A percentile compares a stretch with the other conserved stretches of the same genome.
These are phyloP conservation scores for Littorina saxatilis DNA, from an alignment of 1,140 invertebrate species.

Conservation along the genomic window DNA sequence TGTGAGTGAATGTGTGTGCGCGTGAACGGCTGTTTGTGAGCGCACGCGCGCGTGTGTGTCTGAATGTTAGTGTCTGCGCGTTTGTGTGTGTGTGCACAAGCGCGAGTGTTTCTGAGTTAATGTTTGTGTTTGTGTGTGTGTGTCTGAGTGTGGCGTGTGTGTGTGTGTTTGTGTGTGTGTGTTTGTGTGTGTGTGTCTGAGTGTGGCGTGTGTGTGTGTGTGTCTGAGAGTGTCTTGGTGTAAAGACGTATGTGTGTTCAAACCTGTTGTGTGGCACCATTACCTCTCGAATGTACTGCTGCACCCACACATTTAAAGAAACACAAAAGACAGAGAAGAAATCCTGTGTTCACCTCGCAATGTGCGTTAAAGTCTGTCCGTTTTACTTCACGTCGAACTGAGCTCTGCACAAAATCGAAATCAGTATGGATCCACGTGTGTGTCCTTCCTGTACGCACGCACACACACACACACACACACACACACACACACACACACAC, in stretches of 20 bases:
- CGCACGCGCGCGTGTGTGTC: neutral
- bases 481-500: conserved; percentile 25
- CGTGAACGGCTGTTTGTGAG: neutral
- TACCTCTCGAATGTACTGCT: too few relatives aligned
- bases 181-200: conserved; percentile 20
- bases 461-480: conserved; percentile 26
- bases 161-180: conserved; percentile 11
- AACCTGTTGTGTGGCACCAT: too few relatives aligned
- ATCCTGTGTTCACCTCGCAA: too few relatives aligned
- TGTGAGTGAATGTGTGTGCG: neutral
- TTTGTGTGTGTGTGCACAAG: neutral
- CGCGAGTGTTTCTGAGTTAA: neutral
- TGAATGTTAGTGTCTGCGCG: neutral
- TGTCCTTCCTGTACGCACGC: neutral
- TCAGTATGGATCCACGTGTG: too few relatives aligned
- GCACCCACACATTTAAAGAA: too few relatives aligned
- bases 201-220: conserved; percentile 35
- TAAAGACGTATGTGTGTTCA: neutral
- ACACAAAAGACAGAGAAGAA: too few relatives aligned
- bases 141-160: conserved; percentile 2
- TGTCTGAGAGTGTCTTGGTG: conserved; percentile 7
- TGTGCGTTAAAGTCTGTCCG: too few relatives aligned
- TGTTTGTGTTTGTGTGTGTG: neutral
- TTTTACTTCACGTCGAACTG: too few relatives aligned
- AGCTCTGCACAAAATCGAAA: too few relatives aligned